Evolutionary conservation across 2,113 vertebrate genomes (phyloP).

Genomic region (Agapornis roseicollis): DNA sequence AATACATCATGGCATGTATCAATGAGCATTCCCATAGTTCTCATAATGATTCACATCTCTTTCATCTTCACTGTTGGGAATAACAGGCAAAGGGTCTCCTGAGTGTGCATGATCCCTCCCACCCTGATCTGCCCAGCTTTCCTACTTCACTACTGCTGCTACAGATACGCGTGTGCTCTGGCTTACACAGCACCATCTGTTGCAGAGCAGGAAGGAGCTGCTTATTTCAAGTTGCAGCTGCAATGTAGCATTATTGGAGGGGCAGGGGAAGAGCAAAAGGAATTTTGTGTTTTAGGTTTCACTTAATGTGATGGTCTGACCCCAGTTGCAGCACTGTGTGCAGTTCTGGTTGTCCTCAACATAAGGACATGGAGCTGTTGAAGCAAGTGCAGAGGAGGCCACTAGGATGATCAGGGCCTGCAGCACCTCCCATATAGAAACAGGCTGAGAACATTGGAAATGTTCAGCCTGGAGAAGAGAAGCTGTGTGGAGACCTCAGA

Average conservation of each 20-base stretch:
- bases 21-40: neutral
- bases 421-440: neutral
- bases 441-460: neutral
- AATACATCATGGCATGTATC: neutral
- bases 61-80: neutral
- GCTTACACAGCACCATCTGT: conserved; percentile 6
- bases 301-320: neutral
- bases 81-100: neutral
- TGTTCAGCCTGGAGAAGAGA: too few species aligned
- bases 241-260: neutral
- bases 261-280: neutral
- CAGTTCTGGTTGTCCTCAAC: neutral
- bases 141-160: neutral
- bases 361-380: neutral
- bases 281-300: neutral
- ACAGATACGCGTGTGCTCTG: neutral
- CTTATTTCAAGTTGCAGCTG: neutral
- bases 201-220: neutral
- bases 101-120: neutral
- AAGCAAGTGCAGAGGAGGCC: neutral
- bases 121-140: neutral
- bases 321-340: neutral
- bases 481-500: too few species aligned
- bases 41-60: neutral
- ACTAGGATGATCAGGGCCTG: neutral